A percentile compares a stretch with the other conserved stretches of the same genome.
Evolutionary conservation across 2,113 vertebrate species (phyloP).

Genomic region (Rhynchomys soricoides): DNA sequence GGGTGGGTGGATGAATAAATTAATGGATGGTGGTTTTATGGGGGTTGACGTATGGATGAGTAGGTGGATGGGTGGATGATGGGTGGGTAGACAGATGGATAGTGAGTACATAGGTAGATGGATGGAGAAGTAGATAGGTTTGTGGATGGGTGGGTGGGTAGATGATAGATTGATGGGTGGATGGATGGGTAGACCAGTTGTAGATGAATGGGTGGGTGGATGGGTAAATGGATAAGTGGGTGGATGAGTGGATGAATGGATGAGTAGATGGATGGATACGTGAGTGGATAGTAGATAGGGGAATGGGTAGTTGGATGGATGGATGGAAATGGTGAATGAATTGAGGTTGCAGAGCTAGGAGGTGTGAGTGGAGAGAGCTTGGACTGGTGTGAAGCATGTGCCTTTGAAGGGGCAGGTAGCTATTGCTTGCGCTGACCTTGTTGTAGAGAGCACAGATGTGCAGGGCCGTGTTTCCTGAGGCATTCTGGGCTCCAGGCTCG

Average conservation of each 20-base stretch:
- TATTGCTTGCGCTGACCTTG: conserved; percentile 86
- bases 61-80: background rate
- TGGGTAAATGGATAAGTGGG: background rate
- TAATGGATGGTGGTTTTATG: too few relatives aligned
- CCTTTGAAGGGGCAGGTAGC: background rate
- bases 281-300: background rate
- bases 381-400: background rate
- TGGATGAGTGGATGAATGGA: background rate
- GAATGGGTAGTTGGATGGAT: background rate
- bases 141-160: too few relatives aligned
- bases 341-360: background rate
- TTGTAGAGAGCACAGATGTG: conserved; percentile 97
- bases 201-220: too few relatives aligned
- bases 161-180: background rate
- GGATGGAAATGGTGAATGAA: background rate
- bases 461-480: conserved; percentile 96
- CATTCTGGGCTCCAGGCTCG: conserved; percentile 93
- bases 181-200: background rate
- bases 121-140: background rate
- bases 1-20: background rate
- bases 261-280: accelerated
- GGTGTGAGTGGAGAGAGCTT: conserved; percentile 78
- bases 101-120: background rate
- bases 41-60: too few relatives aligned
- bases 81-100: background rate